Base-by-base conservation (phyloP, 2,797 vertebrate species). In the Alcedo atthis region DNA sequence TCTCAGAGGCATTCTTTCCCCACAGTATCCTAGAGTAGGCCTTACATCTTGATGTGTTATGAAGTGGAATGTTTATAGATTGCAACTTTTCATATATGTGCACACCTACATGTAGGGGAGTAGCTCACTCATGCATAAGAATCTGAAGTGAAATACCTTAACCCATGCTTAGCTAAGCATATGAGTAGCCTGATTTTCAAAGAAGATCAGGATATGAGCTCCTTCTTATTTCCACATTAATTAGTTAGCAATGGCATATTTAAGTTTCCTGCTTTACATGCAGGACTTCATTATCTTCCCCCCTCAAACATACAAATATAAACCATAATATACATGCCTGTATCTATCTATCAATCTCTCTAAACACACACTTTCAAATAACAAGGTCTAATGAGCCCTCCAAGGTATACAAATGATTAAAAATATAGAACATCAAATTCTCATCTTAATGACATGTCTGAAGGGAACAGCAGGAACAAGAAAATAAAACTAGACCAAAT, bases 401-500 rank as follows among this genome's bases (percentile, higher is more conserved):
- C 15, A 51, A 90, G 74, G 35, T 88, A 73, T 15, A 49, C 8
- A 91, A 92, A 84, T 87, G 11, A 92, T 87, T 93, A 92, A 92
- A 94, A 95, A 90, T 91, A 91, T 9, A 63, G 87, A 96, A 94
- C 86, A 81, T 42, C 69, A 58, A 81, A 94, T 85, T 92, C 75
- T 93, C 21, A 54, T 54, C 51, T 88, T 96, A 96, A 87, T 3
- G 7, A 81, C 54, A 59, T 3, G 53, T 96, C 61, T 87, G 80
- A 95, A 87, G 81, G 32, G 42, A 95, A 63, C 43, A 55, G 66
- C 51, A 59, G 84, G 81, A 95, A 79, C 45, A 80, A 73, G 83
- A 97, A 95, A 95, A 92, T 89, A 96, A 96, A 96, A 86, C 30
- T 59, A 94, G 89, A 93, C 75, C 77, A 95, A 92, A 86, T 87